Conservation (phyloP, 2,113 vertebrate genomes). For the Synchiropus splendidus region DNA sequence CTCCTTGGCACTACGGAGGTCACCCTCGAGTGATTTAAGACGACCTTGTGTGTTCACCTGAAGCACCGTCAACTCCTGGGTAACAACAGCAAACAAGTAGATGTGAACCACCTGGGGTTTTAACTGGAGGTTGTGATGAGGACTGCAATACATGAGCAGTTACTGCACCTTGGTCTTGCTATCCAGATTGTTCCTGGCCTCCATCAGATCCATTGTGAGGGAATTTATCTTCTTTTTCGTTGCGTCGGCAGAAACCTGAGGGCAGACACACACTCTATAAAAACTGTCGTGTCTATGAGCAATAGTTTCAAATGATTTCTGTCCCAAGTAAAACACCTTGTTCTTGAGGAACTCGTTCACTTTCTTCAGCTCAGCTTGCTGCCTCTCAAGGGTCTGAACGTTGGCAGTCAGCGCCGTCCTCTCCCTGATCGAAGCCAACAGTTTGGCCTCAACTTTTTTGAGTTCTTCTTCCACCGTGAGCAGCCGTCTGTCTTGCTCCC, state of each 20-base stretch:
- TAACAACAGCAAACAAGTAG: neutral
- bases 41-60: constrained; percentile 61
- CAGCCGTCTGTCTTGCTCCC: constrained; percentile 75
- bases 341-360: constrained; percentile 83
- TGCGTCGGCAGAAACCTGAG: constrained; percentile 79
- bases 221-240: constrained; percentile 81
- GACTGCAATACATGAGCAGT: neutral
- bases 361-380: constrained; percentile 76
- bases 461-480: constrained; percentile 75
- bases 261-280: neutral
- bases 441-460: constrained; percentile 77
- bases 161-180: constrained; percentile 71
- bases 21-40: constrained; percentile 54
- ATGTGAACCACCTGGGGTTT: neutral
- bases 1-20: constrained; percentile 48
- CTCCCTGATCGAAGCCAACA: constrained; percentile 75
- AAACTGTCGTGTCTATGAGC: neutral
- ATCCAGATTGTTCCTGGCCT: constrained; percentile 78
- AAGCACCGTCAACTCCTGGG: constrained; percentile 65
- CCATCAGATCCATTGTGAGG: constrained; percentile 81
- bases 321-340: constrained; percentile 66
- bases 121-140: neutral
- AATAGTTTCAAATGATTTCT: neutral
- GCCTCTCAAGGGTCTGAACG: constrained; percentile 79
- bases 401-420: constrained; percentile 75